Evolutionary conservation across 2,888 invertebrate species (phyloP).

Genomic region (Ptychoptera albimana): DNA sequence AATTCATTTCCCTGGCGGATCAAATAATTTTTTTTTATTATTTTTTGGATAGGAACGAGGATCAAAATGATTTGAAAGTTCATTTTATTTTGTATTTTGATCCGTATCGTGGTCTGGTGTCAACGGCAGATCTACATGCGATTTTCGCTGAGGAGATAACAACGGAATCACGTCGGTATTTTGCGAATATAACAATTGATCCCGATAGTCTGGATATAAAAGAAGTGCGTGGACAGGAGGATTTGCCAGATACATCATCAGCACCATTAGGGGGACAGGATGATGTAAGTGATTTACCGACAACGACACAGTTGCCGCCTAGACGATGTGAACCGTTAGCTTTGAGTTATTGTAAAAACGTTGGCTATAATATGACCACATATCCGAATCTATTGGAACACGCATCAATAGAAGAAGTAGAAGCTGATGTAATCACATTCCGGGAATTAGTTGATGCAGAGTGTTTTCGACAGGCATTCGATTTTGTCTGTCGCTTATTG

Average conservation of each 20-base stretch:
- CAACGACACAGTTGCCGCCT: slow-evolving; percentile 32
- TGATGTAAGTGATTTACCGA: slow-evolving; percentile 25
- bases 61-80: slow-evolving; percentile 52
- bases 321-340: slow-evolving; percentile 52
- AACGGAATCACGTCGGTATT: slow-evolving; percentile 38
- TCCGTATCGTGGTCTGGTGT: slow-evolving; percentile 51
- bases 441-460: slow-evolving; percentile 80
- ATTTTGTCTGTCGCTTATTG: slow-evolving; percentile 73
- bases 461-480: slow-evolving; percentile 75
- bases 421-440: slow-evolving; percentile 63
- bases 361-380: slow-evolving; percentile 64
- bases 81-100: slow-evolving; percentile 79
- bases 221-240: slow-evolving; percentile 27
- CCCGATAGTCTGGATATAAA: slow-evolving; percentile 48
- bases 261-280: slow-evolving; percentile 21
- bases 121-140: slow-evolving; percentile 45
- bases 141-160: slow-evolving; percentile 51
- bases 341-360: slow-evolving; percentile 49
- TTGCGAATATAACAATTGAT: slow-evolving; percentile 48
- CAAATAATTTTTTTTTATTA: slow-evolving; percentile 9
- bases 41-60: slow-evolving; percentile 36
- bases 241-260: slow-evolving; percentile 24
- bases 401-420: slow-evolving; percentile 40
- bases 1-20: too few species aligned
- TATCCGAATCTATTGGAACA: slow-evolving; percentile 64